Conservation (phyloP, 2,797 vertebrate species). For the Mionectes olivaceus region DNA sequence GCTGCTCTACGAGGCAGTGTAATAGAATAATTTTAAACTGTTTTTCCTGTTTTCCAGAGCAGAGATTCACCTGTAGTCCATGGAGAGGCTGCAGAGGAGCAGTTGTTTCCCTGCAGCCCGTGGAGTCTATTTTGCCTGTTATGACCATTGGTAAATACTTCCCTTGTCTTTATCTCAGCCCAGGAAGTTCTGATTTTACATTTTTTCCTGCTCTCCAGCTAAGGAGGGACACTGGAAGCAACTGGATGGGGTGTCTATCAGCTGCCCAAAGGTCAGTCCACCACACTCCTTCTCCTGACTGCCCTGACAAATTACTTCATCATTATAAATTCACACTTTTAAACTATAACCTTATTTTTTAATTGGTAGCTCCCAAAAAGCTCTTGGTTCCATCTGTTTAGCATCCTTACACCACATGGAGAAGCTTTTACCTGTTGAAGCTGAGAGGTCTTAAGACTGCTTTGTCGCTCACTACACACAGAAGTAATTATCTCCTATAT, state of each 20-base stretch:
- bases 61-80: neutral
- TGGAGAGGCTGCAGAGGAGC: rapidly evolving
- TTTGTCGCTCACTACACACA: neutral
- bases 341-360: neutral
- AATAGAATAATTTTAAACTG: neutral
- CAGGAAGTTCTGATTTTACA: neutral
- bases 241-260: neutral
- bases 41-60: neutral
- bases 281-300: neutral
- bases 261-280: no score
- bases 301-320: neutral
- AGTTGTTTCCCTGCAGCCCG: neutral
- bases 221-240: neutral
- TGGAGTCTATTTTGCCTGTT: rapidly evolving
- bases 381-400: neutral
- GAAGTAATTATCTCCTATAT: neutral
- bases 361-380: neutral
- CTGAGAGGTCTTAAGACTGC: neutral
- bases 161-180: neutral
- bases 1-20: neutral
- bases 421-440: neutral
- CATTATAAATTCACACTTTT: neutral
- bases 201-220: neutral
- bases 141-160: rapidly evolving
- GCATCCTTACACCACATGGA: neutral